These are phyloP conservation scores for Pyrocephalus nanus DNA, from an alignment of 2,797 vertebrate genomes.

Conservation along the genomic window DNA sequence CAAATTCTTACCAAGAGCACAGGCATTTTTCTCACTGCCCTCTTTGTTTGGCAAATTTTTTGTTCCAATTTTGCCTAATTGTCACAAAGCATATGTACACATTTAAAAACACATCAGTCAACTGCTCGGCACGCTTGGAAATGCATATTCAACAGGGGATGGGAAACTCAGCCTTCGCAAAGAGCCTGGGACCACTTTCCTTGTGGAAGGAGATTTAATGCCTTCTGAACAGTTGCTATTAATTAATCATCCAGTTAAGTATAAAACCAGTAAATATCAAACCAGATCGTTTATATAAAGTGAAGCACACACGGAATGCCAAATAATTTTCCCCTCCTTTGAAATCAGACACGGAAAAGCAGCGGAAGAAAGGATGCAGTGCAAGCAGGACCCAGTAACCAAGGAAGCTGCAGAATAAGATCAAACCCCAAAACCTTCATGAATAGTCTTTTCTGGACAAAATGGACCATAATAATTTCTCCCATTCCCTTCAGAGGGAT, in stretches of 20 bases:
- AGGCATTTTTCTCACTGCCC: neutral
- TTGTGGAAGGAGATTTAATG: accelerated
- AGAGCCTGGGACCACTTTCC: neutral
- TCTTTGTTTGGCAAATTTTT: neutral
- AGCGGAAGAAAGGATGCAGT: neutral
- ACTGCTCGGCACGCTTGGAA: neutral
- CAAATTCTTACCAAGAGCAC: neutral
- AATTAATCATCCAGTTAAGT: neutral
- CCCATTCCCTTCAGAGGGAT: neutral
- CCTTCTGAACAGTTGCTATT: neutral
- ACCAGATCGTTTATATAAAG: neutral
- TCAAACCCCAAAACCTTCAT: neutral
- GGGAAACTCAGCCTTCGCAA: neutral
- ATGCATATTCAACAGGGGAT: neutral
- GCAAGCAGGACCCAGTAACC: neutral
- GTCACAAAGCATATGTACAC: neutral
- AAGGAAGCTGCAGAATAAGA: neutral
- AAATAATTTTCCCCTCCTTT: neutral
- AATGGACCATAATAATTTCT: neutral
- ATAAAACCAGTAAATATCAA: neutral
- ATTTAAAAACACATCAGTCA: constrained; percentile 35
- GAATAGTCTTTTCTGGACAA: neutral
- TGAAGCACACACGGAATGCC: neutral
- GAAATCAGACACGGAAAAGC: neutral
- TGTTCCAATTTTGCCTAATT: neutral